These are phyloP conservation scores for Rhabdomys pumilio DNA, from an alignment of 2,797 vertebrate species.

Conservation along the genomic window DNA sequence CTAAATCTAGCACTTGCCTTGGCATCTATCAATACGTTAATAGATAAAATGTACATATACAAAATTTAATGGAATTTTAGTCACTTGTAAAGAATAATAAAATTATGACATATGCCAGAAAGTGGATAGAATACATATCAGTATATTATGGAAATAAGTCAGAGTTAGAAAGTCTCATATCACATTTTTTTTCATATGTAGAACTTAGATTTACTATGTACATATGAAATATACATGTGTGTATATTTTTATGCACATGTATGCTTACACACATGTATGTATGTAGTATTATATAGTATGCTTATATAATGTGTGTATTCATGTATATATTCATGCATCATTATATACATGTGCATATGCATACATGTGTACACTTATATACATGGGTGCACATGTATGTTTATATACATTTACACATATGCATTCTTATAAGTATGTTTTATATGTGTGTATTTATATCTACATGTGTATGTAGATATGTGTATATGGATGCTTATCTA, in stretches of 20 bases:
- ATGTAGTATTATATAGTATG: not conserved
- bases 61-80: not conserved
- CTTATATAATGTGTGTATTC: not conserved
- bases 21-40: not conserved
- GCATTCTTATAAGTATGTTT: not conserved
- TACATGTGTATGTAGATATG: too few relatives aligned
- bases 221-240: not conserved
- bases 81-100: not conserved
- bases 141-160: not conserved
- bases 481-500: not conserved
- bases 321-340: not conserved
- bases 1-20: not conserved
- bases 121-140: not conserved
- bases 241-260: not conserved
- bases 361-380: not conserved
- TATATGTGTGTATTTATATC: not conserved
- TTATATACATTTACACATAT: not conserved
- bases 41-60: not conserved
- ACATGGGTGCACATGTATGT: not conserved
- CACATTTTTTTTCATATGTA: not conserved
- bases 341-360: not conserved
- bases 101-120: not conserved
- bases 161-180: not conserved
- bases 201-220: not conserved
- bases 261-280: not conserved